Conservation (phyloP, 2,888 invertebrate genomes). For the Tridacna crocea region DNA sequence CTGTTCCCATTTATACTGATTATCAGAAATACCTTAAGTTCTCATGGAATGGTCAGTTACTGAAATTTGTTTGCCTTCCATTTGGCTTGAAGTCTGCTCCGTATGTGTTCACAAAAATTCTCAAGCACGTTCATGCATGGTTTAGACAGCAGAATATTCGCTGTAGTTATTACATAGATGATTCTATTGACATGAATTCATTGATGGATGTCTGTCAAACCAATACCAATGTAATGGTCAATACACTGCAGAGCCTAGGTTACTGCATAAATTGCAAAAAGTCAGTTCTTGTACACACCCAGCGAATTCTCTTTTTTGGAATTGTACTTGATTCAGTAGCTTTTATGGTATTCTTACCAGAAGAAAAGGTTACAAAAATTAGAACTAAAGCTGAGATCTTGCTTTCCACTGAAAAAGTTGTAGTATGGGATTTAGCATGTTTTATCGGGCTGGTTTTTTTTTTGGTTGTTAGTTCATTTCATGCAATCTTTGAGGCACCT, state of each 20-base stretch:
- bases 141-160: conserved; percentile 37
- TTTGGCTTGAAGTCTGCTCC: conserved; percentile 47
- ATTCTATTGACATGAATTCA: conserved; percentile 46
- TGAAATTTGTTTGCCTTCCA: conserved; percentile 36
- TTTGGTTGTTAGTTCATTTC: not conserved
- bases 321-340: too few relatives aligned
- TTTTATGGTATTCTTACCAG: too few relatives aligned
- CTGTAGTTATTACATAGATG: conserved; percentile 50
- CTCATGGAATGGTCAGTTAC: conserved; percentile 38
- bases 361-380: too few relatives aligned
- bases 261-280: conserved; percentile 40
- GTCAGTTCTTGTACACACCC: conserved; percentile 28
- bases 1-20: conserved; percentile 29
- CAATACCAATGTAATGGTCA: conserved; percentile 27
- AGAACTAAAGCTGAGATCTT: too few relatives aligned
- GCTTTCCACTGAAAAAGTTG: too few relatives aligned
- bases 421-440: not conserved
- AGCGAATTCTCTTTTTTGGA: conserved; percentile 42
- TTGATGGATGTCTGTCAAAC: conserved; percentile 9
- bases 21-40: too few relatives aligned
- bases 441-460: conserved; percentile 1
- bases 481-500: conserved; percentile 1
- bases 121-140: conserved; percentile 49
- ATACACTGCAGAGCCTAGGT: conserved; percentile 35
- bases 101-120: conserved; percentile 47